Percentiles rank a stretch among this genome's conserved stretches.
These are phyloP conservation scores for Drosophila villosipedis DNA, from an alignment of 2,888 invertebrate species.

Conservation along the genomic window DNA sequence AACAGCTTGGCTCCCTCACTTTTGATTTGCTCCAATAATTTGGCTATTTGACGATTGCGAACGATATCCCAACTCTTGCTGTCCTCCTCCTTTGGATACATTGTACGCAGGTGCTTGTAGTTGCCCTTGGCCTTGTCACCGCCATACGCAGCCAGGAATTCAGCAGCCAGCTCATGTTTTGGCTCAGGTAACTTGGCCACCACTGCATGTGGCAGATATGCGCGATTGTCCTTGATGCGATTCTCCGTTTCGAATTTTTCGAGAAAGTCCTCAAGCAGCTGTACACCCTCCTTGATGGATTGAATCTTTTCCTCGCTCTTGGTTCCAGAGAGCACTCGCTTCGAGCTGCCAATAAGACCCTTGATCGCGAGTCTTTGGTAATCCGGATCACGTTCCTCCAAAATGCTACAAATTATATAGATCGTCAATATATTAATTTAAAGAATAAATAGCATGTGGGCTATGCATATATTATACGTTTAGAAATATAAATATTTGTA, in stretches of 20 bases:
- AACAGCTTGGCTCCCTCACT: constrained; percentile 88
- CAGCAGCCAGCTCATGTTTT: constrained; percentile 86
- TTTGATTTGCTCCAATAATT: constrained; percentile 87
- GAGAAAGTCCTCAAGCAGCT: constrained; percentile 90
- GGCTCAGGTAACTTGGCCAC: constrained; percentile 87
- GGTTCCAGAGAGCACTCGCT: constrained; percentile 90
- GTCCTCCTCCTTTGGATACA: constrained; percentile 86
- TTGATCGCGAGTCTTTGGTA: constrained; percentile 91
- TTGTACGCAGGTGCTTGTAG: constrained; percentile 90
- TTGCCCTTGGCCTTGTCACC: constrained; percentile 87
- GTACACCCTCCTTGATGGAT: constrained; percentile 90
- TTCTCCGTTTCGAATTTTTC: constrained; percentile 90
- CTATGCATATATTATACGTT: constrained; percentile 7
- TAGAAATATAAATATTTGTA: constrained; percentile 25
- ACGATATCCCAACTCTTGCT: constrained; percentile 91
- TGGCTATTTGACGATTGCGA: constrained; percentile 88
- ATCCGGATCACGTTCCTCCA: constrained; percentile 91
- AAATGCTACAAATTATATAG: constrained; percentile 83
- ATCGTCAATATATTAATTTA: constrained; percentile 14
- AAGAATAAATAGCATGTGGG: background rate
- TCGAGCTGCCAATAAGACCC: constrained; percentile 90
- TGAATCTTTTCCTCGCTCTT: constrained; percentile 91
- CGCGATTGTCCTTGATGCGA: constrained; percentile 89
- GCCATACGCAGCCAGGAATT: constrained; percentile 89
- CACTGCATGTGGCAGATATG: constrained; percentile 88